Base-by-base conservation (phyloP, 2,113 vertebrate genomes). In the Sapajus apella region DNA sequence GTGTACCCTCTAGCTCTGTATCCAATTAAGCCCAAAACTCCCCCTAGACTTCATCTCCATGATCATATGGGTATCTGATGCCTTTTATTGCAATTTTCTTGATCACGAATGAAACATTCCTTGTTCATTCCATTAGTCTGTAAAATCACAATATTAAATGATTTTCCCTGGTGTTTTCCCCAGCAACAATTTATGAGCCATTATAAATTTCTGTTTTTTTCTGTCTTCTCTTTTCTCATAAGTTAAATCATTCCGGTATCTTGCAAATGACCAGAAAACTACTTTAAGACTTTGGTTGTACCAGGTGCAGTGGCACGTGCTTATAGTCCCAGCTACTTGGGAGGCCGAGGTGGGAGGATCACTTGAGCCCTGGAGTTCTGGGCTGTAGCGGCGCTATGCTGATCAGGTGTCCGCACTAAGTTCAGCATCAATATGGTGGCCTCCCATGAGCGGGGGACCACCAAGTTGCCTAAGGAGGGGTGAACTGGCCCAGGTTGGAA, bases 81-180 rank as follows among this genome's bases (percentile, higher is more conserved):
- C 18, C 82, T 96, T 77, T 96, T 96, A 96, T 52, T 72, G 79
- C 35, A 90, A 92, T 97, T 95, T 97, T 83, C 94, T 81, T 83
- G 90, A 94, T 94, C n/a, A 8, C 90, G 87, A 96, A 97, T 95
- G 84, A 95, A 86, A 52, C 11, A 52, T 16, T 80, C 81, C 47
- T 89, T 94, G 84, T 75, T 97, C 92, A 43, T 95, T 90, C 58
- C 32, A 85, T 95, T 92, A 81, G 80, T 97, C 64, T 85, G 81
- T 66, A 75, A 95, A 87, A 96, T 95, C 82, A 80, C 32, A 77
- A 14, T 58, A 94, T 94, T 86, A 97, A 96, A 92, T 95, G 45
- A 83, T 47, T 90, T 80, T 91, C 56, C 80, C 64, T 91, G 12
- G 37, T 55, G 52, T 76, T 96, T 93, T 73, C 37, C 32, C 56